Evolutionary conservation across 2,113 vertebrate species (phyloP), one percentile per base, ranked within the genome.

Genomic region (Phrynocephalus versicolor): DNA sequence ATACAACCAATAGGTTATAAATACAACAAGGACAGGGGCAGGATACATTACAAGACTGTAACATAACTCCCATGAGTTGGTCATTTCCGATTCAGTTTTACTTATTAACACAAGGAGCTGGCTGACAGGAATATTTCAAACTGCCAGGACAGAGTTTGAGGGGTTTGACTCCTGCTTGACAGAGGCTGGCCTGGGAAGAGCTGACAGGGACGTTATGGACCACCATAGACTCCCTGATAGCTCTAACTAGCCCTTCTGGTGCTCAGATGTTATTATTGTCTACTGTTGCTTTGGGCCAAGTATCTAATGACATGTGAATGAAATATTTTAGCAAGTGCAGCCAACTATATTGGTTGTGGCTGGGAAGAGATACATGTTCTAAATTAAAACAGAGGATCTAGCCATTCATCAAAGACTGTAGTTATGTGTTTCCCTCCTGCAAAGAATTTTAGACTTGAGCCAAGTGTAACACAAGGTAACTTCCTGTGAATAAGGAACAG

Each of bases 391-490:
- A 87, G 35, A 58, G 0, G 12, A 0, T 0, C 79, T 85, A 88
- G n/a, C 88, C 14, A 55, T 58, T 81, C 79, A 73, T 82, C 79
- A 73, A 64, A 45, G 27, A 39, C 88, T 79, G 58, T 76, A 87
- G n/a, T 75, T 1, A 3, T 65, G 30, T 3, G 82, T 6, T 85
- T 79, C 30, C 60, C 7, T 19, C 41, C 75, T 27, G 7, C 64
- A 69, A 90, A 88, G 81, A 81, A 91, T 67, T 16, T 87, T 90
- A 71, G 18, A 3, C 27, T 88, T 58, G 23, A 94, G 90, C 86
- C 94, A 91, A 86, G 80, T 23, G 67, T 91, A 94, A 89, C 6
- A 39, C 85, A 95, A 93, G 90, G 60, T 83, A 84, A 27, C 88
- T 89, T 95, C 91, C 85, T 90, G 84, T 91, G 87, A 55, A 67